Evolutionary conservation across 2,888 invertebrate species (phyloP), one percentile per base, ranked within the genome.

Genomic region (Drosophila cognata): DNA sequence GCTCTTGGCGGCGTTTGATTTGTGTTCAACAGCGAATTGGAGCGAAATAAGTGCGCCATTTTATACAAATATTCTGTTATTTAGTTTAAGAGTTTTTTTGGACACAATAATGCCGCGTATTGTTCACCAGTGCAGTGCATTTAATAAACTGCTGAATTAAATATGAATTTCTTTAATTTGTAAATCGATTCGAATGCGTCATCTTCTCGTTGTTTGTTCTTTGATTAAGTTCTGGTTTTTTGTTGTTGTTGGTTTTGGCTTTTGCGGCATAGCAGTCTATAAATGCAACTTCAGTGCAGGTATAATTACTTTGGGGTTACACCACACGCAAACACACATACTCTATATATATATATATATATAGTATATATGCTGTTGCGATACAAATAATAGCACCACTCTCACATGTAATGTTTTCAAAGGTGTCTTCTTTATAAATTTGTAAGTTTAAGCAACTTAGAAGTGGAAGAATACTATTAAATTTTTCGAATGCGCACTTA

Each of bases 1-100:
- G 92, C 88, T 78, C 81, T 86, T 77, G 72, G 80, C 67, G 74
- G 82, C 66, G 79, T 74, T 51, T 85, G 72, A 58, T 73, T 81
- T 61, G 91, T 80, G 74, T 79, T 83, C 59, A 82, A 82, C 43
- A 87, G 43, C 62, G 90, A 88, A 72, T 89, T 86, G 63, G 85
- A 90, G 72, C 93, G 92, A 91, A 91, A 93, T 79, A 93, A 87
- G 76, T 92, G 92, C 78, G 93, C 87, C 93, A 93, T 93, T 76
- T 16, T 65, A 11, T 31, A 48, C 18, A 36, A 11, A 11, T 41
- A 43, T 13, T 13, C 4, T 35, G 4, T n/a, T 4, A 6, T 5
- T 35, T 7, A 51, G 13, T n/a, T 31, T 16, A 36, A 63, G 48
- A 18, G 25, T 48, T 66, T 64, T 76, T 71, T 38, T 28, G 10